Evolutionary conservation across 2,888 invertebrate genomes (phyloP), one percentile per base, ranked within the genome.

Genomic region (Oxyscelio sp.): DNA sequence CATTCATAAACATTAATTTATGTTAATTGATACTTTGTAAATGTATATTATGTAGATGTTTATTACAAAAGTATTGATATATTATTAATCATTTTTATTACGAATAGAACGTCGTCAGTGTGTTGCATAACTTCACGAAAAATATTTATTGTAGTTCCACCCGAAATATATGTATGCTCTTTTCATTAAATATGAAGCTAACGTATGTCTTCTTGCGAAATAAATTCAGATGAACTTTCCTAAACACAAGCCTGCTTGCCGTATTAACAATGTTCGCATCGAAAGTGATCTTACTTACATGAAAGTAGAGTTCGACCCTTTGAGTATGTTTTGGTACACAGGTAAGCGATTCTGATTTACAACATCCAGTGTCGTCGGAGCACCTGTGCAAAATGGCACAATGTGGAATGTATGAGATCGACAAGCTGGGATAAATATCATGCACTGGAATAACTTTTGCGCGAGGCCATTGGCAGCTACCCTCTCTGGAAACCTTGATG

Each of bases 331-430:
- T 97, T 0, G 98, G 97, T 13, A 96, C 97, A 94, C 98, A 98
- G 50, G 96, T 96, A 83, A 96, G 95, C 0, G 95, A 94, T 83
- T 96, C 96, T 82, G 96, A 95, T 86, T 95, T 95, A 93, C 99
- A 99, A 94, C 98, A 99, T 68, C 98, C 98, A 19, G 97, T 96
- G 94, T 98, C 97, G 88, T 97, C 97, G 11, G 97, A 96, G 94
- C 99, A 99, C 85, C 97, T 96, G 93, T 98, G 97, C 66, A 99
- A 95, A 65, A 97, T 96, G 15, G 98, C 98, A 92, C 98, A 98
- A 61, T 97, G 97, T 0, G 99, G 98, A 90, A 96, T 95, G 94
- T 98, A 98, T 19, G 96, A 95, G 88, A 97, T 97, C 83, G 96
- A 95, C 2, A 96, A 95, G 80, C 96, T 96, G 0, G 97, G 96